phyloP scores from a whole-genome alignment of 2,113 vertebrate species.

The Verasper variegatus region DNA sequence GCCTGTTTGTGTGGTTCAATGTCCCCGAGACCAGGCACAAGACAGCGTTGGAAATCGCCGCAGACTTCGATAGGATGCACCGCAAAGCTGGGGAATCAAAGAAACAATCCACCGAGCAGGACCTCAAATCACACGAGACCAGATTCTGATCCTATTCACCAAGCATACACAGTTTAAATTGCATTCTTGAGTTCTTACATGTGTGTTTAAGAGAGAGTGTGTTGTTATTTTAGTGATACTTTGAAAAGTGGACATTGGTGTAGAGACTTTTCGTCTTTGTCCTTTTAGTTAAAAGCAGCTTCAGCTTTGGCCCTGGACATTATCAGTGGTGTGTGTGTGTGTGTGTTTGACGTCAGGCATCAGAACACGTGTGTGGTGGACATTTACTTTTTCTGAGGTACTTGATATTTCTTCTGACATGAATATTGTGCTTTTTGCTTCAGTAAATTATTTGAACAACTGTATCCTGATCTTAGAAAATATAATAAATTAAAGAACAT shows the following conservation, averaged over 20 bases:
- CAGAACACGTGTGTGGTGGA: background rate
- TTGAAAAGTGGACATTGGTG: no score
- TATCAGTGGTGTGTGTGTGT: background rate
- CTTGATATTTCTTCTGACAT: no score
- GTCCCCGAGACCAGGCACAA: slow-evolving; percentile 84
- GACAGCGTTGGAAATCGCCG: slow-evolving; percentile 81
- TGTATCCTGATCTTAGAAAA: no score
- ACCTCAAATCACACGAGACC: slow-evolving; percentile 7
- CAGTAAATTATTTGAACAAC: no score
- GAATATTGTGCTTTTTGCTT: no score
- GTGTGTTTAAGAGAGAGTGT: background rate
- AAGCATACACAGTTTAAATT: background rate
- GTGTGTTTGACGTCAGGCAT: background rate
- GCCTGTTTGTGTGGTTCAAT: slow-evolving; percentile 73
- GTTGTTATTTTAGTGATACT: background rate
- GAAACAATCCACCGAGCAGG: background rate
- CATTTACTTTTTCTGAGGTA: no score
- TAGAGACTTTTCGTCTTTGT: no score
- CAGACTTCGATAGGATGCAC: slow-evolving; percentile 82
- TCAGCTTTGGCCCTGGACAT: no score
- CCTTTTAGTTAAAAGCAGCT: no score
- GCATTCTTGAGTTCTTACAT: background rate
- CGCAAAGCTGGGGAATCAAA: slow-evolving; percentile 27
- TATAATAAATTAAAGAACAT: no score
- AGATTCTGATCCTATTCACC: slow-evolving; percentile 45